Evolutionary conservation across 2,113 vertebrate genomes (phyloP).

Genomic region (Loxodonta africana): DNA sequence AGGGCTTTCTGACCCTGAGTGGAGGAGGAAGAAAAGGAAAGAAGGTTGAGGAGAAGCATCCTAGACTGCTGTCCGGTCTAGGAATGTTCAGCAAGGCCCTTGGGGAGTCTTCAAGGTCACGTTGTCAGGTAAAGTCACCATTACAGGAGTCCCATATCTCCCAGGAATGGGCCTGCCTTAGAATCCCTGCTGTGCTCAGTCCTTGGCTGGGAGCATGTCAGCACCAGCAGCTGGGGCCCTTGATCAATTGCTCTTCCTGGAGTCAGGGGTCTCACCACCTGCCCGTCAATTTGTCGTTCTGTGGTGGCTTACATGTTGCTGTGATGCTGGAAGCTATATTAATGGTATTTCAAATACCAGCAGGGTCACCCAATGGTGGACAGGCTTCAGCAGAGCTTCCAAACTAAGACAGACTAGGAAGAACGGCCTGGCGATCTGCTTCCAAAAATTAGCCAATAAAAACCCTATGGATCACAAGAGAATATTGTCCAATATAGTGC

Average conservation of each 20-base stretch:
- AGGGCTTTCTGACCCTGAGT: background rate
- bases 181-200: background rate
- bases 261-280: background rate
- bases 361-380: background rate
- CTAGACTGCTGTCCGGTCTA: rapidly evolving
- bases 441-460: background rate
- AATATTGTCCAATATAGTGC: background rate
- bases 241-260: background rate
- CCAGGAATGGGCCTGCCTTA: background rate
- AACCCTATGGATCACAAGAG: background rate
- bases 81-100: background rate
- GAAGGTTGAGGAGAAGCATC: background rate
- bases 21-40: background rate
- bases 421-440: background rate
- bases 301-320: background rate
- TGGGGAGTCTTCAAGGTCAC: background rate
- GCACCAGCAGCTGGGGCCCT: background rate
- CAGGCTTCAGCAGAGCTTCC: background rate
- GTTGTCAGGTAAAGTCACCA: background rate
- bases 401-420: background rate
- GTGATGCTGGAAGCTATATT: background rate
- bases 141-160: background rate
- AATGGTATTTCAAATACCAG: background rate
- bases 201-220: background rate
- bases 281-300: background rate